Base-by-base conservation (phyloP, 1,140 invertebrate species). In the Varroa destructor region DNA sequence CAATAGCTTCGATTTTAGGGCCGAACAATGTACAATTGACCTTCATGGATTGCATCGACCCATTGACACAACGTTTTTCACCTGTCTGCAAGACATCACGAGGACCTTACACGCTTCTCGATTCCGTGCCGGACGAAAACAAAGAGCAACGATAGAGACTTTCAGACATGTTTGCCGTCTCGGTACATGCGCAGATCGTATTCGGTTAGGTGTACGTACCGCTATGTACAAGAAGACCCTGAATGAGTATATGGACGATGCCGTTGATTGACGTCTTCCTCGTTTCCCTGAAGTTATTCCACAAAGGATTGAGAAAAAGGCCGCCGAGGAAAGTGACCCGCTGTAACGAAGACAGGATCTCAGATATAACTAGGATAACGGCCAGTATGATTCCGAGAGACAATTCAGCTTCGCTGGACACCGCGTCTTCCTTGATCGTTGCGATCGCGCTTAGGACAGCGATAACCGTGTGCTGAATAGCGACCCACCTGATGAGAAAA, bases 251-350 rank as follows among this genome's bases (percentile, higher is more conserved):
- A 37, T 67, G 61, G 12, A 37, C 46, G 14, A 67, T 14, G 46
- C 36, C 46, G 12, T 46, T 46, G 8, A 40, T 36, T 3, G n/a
- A 36, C 61, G 61, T 40, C 8, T 12, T 67, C 40, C 36, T 40
- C 46, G 40, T 40, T 46, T 40, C 10, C 37, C 46, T 67, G 61
- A 67, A 67, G 8, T 67, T 67, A 46, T 37, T 67, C 61, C 61
- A 67, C 12, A 67, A 8, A 12, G 61, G 61, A 67, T 67, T 67
- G 12, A 40, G 10, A 12, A 67, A 14, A 37, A 67, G 61, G 40
- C 61, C 37, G 12, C 61, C 61, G 36, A 67, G 8, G 8, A 67
- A 5, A 14, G 61, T 67, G 61, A 67, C 61, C 12, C 46, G 40
- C 46, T 67, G 61, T 2, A 37, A 12, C 5, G 40, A 67, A 12